These are phyloP conservation scores for Calephelis nemesis DNA, from an alignment of 1,140 invertebrate genomes.

Conservation along the genomic window DNA sequence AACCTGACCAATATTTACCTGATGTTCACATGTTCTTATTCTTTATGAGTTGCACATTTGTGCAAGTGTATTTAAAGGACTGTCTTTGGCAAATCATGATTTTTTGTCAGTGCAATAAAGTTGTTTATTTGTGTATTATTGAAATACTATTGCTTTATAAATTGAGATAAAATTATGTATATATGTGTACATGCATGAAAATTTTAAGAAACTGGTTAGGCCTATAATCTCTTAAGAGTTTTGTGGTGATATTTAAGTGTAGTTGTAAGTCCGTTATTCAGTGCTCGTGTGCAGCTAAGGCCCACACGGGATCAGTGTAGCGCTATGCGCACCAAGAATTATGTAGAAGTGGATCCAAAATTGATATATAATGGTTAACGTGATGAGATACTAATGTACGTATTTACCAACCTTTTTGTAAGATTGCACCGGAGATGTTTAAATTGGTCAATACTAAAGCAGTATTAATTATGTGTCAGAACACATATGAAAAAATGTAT, in stretches of 20 bases:
- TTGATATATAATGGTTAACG: conserved; percentile 34
- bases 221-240: conserved; percentile 21
- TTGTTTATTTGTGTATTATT: too few relatives aligned
- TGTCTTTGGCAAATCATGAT: too few relatives aligned
- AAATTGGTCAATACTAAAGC: too few relatives aligned
- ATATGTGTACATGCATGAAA: background rate
- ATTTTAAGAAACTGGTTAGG: background rate
- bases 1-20: background rate
- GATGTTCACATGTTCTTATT: too few relatives aligned
- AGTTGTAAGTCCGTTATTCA: conserved; percentile 64
- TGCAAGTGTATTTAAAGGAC: too few relatives aligned
- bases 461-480: background rate
- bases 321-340: conserved; percentile 68
- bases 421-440: too few relatives aligned
- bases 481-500: background rate
- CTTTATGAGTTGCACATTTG: too few relatives aligned
- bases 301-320: conserved; percentile 58
- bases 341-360: conserved; percentile 38
- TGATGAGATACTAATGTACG: background rate
- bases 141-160: too few relatives aligned
- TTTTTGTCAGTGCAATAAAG: too few relatives aligned
- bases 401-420: too few relatives aligned
- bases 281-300: conserved; percentile 66
- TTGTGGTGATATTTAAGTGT: conserved; percentile 39
- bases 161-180: background rate